Conservation (phyloP, 2,888 invertebrate species). For the Apeira syringaria region DNA sequence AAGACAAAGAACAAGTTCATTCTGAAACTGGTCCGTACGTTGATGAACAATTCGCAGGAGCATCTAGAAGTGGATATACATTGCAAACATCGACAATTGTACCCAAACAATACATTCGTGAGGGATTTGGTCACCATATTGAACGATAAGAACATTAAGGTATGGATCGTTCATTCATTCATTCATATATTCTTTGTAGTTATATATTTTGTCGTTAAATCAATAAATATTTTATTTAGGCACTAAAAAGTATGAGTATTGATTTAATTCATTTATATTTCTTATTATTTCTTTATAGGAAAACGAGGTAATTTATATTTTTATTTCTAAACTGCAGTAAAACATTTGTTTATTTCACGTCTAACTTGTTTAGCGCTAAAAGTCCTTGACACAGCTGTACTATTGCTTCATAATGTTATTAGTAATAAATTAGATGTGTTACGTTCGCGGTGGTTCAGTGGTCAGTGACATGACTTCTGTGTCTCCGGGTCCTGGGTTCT, state of each 20-base stretch:
- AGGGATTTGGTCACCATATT: constrained; percentile 66
- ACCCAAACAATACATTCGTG: constrained; percentile 68
- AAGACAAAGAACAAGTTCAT: constrained; percentile 67
- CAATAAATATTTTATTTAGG: not conserved
- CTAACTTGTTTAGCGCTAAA: no score
- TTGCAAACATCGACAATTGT: constrained; percentile 55
- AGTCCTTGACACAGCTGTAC: no score
- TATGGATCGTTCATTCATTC: constrained; percentile 22
- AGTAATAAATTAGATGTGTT: no score
- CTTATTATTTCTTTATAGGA: not conserved
- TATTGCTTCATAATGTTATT: no score
- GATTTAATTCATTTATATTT: not conserved
- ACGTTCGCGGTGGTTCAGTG: no score
- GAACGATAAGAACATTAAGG: constrained; percentile 66
- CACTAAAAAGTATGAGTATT: no score
- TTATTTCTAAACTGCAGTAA: no score
- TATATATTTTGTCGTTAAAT: not conserved
- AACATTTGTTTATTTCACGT: no score
- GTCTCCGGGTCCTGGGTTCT: no score
- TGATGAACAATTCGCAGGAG: constrained; percentile 48
- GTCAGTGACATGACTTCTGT: no score
- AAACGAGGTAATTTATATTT: not conserved
- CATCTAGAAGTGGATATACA: constrained; percentile 66
- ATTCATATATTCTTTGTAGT: no score
- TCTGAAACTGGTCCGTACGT: constrained; percentile 49